Base-by-base conservation (phyloP, 2,888 invertebrate species). In the Apodemia mormo region DNA sequence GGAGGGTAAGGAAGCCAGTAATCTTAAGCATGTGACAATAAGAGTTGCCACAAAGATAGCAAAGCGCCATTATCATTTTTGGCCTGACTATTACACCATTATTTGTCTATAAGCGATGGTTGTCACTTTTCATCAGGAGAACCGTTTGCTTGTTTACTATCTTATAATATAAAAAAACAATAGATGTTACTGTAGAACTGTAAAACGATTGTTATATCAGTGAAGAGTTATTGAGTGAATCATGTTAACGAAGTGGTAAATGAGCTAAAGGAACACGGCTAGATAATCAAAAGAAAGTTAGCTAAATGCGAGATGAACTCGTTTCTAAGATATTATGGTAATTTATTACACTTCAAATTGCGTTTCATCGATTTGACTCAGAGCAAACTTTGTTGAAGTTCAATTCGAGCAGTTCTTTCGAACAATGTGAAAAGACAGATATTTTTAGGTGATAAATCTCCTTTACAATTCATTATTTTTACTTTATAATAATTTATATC, bases 231-330 rank as follows among this genome's bases (percentile, higher is more conserved):
- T 12, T 29, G 66, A 56, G 56, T 54, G 43, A 69, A 66, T 69
- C 66, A 69, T 45, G 4, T 68, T 68, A 68, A 65, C 65, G 54
- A 68, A 68, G 65, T 65, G 65, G 77, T 83, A 88, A 92, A 92
- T 90, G 90, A 91, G 82, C 81, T 88, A 90, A 92, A 91, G 89
- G 87, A 83, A 76, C 76, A 77, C 49, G 49, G 79, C 76, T 80
- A 90, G 93, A 92, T 92, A 90, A 92, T 92, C 90, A 92, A 90
- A 87, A 87, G 76, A 78, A 89, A 90, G 86, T 90, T 90, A 87
- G 91, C 90, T 92, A 91, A 93, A 88, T 88, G 89, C 79, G 86
- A 92, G 92, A 92, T 93, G 90, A 92, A 92, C 88, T 89, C 85
- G 79, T 80, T 82, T 87, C 85, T 86, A 82, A 83, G 82, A 89